Evolutionary conservation across 2,888 invertebrate genomes (phyloP), one percentile per base, ranked within the genome.

Genomic region (Agrilus biguttatus): DNA sequence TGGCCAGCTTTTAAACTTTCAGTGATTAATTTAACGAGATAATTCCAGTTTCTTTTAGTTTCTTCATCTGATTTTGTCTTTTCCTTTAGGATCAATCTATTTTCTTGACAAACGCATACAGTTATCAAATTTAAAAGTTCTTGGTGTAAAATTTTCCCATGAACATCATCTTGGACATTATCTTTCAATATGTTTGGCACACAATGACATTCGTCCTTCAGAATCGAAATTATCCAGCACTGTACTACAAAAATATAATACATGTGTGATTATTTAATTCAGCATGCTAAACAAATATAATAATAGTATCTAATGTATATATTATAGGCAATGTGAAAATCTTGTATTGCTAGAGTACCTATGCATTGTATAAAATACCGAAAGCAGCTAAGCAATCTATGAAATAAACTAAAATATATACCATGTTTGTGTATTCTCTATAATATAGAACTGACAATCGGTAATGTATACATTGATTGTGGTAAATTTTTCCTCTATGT

Each of bases 1-100:
- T 72, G 70, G 41, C 65, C 70, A 37, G 68, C 67, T 49, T 67
- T 68, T 32, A 75, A 59, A 57, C 69, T 69, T 8, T 69, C 64
- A 8, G 69, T 61, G 23, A 73, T 62, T 7, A 67, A 60, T 46
- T 67, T 62, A 17, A 73, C 64, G 34, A 74, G 59, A 48, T 59
- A 59, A 5, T 60, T 59, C 72, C 73, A 73, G n/a, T 53, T 52
- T 38, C 53, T 21, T 43, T 48, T 42, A 14, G 37, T 10, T 28
- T 28, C 28, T 28, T 28, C 28, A 5, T 28, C 28, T 2, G 10
- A 28, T 28, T 28, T 10, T 28, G 8, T 2, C 28, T 28, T 21
- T 21, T 21, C 21, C 21, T 21, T 28, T 10, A 28, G 28, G 10
- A 28, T 28, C 28, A 10, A 28, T 10, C 28, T 28, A 42, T 62